phyloP scores from a whole-genome alignment of 1,140 invertebrate genomes.

The Lithobius niger region DNA sequence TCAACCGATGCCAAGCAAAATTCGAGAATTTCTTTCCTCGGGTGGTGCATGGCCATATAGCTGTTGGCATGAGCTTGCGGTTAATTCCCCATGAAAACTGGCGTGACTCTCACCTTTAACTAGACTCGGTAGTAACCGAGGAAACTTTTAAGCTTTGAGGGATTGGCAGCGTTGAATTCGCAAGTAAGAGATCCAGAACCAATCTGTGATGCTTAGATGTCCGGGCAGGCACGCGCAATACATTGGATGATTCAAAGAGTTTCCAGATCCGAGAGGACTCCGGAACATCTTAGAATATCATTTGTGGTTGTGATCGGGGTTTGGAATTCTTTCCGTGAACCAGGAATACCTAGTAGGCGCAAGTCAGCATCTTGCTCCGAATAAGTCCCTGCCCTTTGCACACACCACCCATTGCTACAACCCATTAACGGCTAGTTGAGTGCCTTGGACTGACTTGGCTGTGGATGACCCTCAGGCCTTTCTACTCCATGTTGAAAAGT shows the following conservation, averaged over 20 bases:
- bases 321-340: constrained; percentile 72
- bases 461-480: too few relatives aligned
- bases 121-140: too few relatives aligned
- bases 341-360: constrained; percentile 78
- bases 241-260: constrained; percentile 23
- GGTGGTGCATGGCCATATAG: constrained; percentile 85
- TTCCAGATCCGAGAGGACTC: constrained; percentile 43
- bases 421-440: constrained; percentile 61
- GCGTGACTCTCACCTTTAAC: too few relatives aligned
- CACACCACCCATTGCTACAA: constrained; percentile 82
- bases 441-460: too few relatives aligned
- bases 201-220: constrained; percentile 15
- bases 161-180: constrained; percentile 81
- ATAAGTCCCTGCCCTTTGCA: constrained; percentile 77
- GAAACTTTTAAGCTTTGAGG: too few relatives aligned
- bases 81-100: too few relatives aligned
- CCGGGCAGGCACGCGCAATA: constrained; percentile 26
- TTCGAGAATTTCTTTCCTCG: too few relatives aligned
- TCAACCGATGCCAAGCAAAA: too few relatives aligned
- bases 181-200: constrained; percentile 39
- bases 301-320: constrained; percentile 67
- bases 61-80: too few relatives aligned
- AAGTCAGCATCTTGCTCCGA: constrained; percentile 69
- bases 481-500: too few relatives aligned
- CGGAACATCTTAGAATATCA: constrained; percentile 60